Evolutionary conservation across 2,113 vertebrate genomes (phyloP).

Genomic region (Poecile atricapillus): DNA sequence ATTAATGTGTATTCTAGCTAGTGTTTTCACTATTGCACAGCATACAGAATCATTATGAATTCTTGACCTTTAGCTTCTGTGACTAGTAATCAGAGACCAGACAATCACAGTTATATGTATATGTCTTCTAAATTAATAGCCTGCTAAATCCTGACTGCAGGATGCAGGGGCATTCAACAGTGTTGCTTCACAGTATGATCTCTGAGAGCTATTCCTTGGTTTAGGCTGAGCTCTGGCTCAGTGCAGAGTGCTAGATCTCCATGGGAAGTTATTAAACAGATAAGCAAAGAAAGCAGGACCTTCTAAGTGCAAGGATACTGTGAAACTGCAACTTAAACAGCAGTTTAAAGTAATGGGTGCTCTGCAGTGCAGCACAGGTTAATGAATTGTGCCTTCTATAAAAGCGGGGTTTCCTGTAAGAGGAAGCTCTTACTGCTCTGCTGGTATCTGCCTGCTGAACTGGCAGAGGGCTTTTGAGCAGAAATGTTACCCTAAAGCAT

Average conservation of each 20-base stretch:
- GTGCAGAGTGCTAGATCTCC: not conserved
- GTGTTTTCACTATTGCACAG: not conserved
- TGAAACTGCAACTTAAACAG: not conserved
- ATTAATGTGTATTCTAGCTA: not conserved
- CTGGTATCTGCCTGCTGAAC: not conserved
- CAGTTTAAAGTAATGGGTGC: not conserved
- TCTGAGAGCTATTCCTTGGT: not conserved
- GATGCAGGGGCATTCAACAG: not conserved
- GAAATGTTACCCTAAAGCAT: not conserved
- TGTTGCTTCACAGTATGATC: not conserved
- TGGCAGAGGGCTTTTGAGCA: not conserved
- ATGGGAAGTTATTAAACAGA: not conserved
- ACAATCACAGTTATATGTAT: not conserved
- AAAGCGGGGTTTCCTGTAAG: not conserved
- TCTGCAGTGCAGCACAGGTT: not conserved
- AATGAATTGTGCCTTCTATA: not conserved
- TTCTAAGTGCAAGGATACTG: not conserved
- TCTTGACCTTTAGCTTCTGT: not conserved
- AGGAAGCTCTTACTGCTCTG: not conserved
- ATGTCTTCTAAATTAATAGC: not conserved
- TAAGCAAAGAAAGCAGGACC: not conserved
- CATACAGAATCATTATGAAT: not conserved
- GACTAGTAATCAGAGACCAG: not conserved
- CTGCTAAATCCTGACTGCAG: not conserved
- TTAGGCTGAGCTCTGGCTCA: slow-evolving; percentile 5